Percentiles rank a stretch among this genome's conserved stretches.
These are phyloP conservation scores for Prolemur simus DNA, from an alignment of 2,113 vertebrate species.

Conservation along the genomic window DNA sequence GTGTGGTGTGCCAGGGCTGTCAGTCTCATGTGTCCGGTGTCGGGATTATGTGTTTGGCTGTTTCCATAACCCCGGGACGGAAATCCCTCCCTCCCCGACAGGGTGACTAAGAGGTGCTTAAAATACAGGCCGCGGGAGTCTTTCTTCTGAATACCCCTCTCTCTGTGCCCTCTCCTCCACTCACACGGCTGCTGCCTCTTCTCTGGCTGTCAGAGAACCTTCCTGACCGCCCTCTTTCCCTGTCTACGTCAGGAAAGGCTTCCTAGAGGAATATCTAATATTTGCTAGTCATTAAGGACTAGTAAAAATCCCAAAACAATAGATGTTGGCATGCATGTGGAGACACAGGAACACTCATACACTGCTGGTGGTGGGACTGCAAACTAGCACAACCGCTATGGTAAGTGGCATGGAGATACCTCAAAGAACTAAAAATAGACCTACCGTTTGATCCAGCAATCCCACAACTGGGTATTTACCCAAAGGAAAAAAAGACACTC, in stretches of 20 bases:
- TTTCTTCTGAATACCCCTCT: background rate
- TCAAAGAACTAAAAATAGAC: too few species aligned
- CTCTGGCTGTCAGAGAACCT: background rate
- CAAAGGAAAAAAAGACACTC: too few species aligned
- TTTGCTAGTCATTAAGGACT: background rate
- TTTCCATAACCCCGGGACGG: background rate
- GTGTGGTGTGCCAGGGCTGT: too few species aligned
- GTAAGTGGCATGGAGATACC: too few species aligned
- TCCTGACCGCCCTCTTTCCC: too few species aligned
- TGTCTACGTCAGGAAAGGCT: background rate
- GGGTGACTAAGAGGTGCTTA: background rate
- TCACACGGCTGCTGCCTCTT: accelerated
- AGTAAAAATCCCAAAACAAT: background rate
- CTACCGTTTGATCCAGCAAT: too few species aligned
- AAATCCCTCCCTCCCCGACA: background rate
- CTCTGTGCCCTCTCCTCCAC: background rate
- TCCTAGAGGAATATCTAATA: background rate
- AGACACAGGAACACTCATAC: too few species aligned
- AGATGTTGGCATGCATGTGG: too few species aligned
- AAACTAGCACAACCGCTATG: too few species aligned
- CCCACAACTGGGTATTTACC: too few species aligned
- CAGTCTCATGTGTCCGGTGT: background rate
- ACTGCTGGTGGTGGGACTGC: too few species aligned
- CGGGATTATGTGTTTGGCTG: background rate
- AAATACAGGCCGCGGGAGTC: background rate